These are phyloP conservation scores for Diglossa cyanea DNA, from an alignment of 2,797 vertebrate genomes.

Conservation along the genomic window DNA sequence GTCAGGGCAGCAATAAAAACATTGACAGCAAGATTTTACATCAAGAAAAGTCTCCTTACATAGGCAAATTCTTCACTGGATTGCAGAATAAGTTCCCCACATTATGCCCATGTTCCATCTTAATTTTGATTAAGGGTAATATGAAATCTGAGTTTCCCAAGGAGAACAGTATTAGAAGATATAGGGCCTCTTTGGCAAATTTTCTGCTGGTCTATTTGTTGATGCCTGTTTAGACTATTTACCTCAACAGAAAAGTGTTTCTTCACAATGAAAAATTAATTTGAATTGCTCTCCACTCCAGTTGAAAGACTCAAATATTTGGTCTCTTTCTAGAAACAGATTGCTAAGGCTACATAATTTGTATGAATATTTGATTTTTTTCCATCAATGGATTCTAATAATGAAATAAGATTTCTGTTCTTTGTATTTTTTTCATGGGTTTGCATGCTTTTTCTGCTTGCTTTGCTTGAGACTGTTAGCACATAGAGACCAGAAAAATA, in stretches of 20 bases:
- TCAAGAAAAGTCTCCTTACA: not conserved
- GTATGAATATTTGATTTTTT: not conserved
- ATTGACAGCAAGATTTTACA: not conserved
- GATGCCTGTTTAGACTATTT: not conserved
- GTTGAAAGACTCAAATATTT: not conserved
- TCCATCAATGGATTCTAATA: constrained; percentile 5
- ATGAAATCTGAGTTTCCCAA: not conserved
- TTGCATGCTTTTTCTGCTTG: not conserved
- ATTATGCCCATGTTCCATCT: not conserved
- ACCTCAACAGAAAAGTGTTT: not conserved
- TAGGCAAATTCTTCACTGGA: not conserved
- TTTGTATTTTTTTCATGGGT: not conserved
- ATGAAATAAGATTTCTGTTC: not conserved
- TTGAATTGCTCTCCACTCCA: not conserved
- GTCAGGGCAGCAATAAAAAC: not conserved
- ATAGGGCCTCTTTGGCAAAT: not conserved
- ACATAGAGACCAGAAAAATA: constrained; percentile 37
- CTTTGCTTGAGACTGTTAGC: not conserved
- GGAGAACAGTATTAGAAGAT: not conserved
- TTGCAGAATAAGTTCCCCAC: not conserved
- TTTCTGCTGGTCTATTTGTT: not conserved
- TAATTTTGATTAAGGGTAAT: not conserved
- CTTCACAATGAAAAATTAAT: not conserved
- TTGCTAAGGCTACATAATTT: not conserved
- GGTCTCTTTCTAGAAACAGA: constrained; percentile 20